phyloP scores from a whole-genome alignment of 2,797 vertebrate genomes.

The Glossophaga mutica region DNA sequence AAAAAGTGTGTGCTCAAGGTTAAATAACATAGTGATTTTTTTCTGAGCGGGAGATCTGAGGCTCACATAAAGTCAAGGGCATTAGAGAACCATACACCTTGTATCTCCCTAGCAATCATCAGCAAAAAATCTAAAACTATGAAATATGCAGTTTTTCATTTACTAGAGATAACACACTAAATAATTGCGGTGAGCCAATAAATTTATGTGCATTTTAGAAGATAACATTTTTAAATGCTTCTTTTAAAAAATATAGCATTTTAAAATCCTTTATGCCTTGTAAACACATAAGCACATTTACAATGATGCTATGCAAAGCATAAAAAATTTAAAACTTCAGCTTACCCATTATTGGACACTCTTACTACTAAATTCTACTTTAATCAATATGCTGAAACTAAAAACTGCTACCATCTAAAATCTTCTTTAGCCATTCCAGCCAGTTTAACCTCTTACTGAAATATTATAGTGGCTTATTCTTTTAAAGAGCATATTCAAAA shows the following conservation, averaged over 20 bases:
- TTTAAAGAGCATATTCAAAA: constrained; percentile 22
- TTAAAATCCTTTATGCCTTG: neutral
- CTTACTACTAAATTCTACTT: constrained; percentile 48
- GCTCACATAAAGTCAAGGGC: neutral
- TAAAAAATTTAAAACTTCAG: constrained; percentile 5
- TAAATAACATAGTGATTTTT: neutral
- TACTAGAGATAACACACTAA: neutral
- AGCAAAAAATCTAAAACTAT: neutral
- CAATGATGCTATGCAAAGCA: neutral
- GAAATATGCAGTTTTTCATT: neutral
- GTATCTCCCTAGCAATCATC: neutral
- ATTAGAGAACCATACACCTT: neutral
- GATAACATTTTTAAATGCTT: neutral
- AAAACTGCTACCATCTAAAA: constrained; percentile 34
- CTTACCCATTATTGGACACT: neutral
- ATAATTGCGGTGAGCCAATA: neutral
- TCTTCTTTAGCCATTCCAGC: neutral
- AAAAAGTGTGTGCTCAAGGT: neutral
- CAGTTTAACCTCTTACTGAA: constrained; percentile 17
- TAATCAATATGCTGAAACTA: constrained; percentile 30
- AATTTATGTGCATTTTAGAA: neutral
- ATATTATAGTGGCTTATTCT: constrained; percentile 41
- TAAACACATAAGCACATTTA: neutral
- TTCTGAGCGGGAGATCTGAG: neutral
- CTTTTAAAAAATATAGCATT: constrained; percentile 4